Evolutionary conservation across 2,888 invertebrate species (phyloP), one percentile per base, ranked within the genome.

Genomic region (Linnaemya vulpina): DNA sequence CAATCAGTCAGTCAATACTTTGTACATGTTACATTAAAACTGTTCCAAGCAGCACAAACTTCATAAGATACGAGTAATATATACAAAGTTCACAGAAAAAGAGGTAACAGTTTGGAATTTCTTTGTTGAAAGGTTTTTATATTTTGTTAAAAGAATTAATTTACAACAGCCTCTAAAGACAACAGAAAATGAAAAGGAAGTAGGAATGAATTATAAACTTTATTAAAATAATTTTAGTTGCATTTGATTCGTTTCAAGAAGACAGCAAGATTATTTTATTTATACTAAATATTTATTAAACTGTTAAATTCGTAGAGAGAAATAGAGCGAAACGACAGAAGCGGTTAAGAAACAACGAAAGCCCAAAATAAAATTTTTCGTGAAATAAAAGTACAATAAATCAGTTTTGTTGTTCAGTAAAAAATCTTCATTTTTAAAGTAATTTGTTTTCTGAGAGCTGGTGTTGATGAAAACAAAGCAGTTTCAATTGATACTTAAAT

Each of bases 401-500:
- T 85, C 81, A 82, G 77, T 82, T 84, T 58, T 49, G 68, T 74
- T 75, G 70, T 85, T 85, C 85, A 82, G 85, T 85, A 85, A 82
- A 82, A 85, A 85, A 74, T 74, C 65, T 75, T 74, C 63, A 62
- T 73, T n/a, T 25, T 51, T 13, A 30, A 38, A 67, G 43, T 68
- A 80, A 38, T 22, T 40, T 63, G 3, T 62, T 67, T 20, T 35
- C 11, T 62, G 62, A 60, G 30, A 60, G 38, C 40, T 38, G 55
- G 75, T 83, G 83, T 65, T 75, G 10, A 35, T 58, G 38, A 35
- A 68, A 83, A 62, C 22, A 83, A 84, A 79, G 83, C 83, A 76
- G 51, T 68, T 62, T 79, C 63, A 13, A 20, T 75, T 20, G 9
- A 65, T 49, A 17, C 43, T 71, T 71, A 53, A 46, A 55, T 70